phyloP scores from a whole-genome alignment of 2,113 vertebrate species.

The Oxygymnocypris stewartii region DNA sequence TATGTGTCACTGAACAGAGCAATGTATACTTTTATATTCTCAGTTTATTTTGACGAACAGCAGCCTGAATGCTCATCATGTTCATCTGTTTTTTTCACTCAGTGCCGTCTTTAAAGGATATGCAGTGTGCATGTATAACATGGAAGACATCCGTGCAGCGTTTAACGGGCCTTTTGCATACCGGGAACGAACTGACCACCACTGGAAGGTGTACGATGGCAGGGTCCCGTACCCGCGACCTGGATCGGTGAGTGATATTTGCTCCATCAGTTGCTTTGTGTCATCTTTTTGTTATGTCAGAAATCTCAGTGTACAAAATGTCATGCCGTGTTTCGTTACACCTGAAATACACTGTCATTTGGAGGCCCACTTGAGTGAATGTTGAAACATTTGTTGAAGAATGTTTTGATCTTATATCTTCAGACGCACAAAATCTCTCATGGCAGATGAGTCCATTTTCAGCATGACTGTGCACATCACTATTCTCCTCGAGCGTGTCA shows the following conservation, averaged over 20 bases:
- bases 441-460: slow-evolving; percentile 25
- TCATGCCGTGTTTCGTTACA: no score
- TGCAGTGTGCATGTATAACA: slow-evolving; percentile 92
- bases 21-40: not conserved
- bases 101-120: slow-evolving; percentile 90
- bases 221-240: slow-evolving; percentile 94
- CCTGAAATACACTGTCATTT: no score
- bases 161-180: slow-evolving; percentile 95
- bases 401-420: slow-evolving; percentile 16
- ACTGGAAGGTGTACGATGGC: slow-evolving; percentile 91
- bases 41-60: no score
- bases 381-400: no score
- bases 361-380: no score
- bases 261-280: no score
- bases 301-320: not conserved
- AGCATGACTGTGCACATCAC: slow-evolving; percentile 34
- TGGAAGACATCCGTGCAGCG: slow-evolving; percentile 90
- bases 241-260: slow-evolving; percentile 85
- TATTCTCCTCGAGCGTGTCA: not conserved
- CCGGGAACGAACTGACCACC: slow-evolving; percentile 89
- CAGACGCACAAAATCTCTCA: not conserved
- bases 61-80: no score
- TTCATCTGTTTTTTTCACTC: slow-evolving; percentile 26
- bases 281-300: slow-evolving; percentile 16
- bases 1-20: not conserved